Conservation (phyloP, 2,113 vertebrate species). For the Cynopterus brachyotis region DNA sequence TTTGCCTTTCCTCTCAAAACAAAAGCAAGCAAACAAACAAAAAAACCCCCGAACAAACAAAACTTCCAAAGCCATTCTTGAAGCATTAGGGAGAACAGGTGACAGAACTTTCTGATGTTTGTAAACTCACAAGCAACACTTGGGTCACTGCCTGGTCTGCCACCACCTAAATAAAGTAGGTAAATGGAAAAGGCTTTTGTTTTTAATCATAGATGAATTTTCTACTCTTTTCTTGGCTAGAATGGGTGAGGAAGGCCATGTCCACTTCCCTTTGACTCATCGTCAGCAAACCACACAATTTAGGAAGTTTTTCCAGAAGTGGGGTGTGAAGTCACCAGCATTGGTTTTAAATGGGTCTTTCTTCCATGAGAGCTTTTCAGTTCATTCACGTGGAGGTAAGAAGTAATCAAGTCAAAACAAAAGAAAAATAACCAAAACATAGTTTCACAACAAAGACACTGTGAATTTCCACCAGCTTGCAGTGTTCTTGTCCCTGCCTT, state of each 20-base stretch:
- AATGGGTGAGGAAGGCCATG: neutral
- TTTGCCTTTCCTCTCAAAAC: neutral
- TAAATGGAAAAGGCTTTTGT: neutral
- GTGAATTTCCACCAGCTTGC: neutral
- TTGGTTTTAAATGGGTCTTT: neutral
- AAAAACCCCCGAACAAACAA: neutral
- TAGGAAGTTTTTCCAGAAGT: neutral
- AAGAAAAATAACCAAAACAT: neutral
- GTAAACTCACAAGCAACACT: neutral
- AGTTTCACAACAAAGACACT: neutral
- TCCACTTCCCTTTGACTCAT: neutral
- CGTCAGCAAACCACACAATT: neutral
- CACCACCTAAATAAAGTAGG: neutral
- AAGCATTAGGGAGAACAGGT: neutral
- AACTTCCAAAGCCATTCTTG: neutral
- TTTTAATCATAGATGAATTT: neutral
- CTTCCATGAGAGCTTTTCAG: neutral
- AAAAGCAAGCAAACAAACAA: neutral
- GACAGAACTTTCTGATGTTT: neutral
- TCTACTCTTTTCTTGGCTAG: neutral
- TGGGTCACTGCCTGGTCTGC: neutral
- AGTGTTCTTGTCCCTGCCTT: neutral
- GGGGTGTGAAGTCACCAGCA: neutral
- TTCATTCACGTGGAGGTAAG: neutral
- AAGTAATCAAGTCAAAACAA: neutral